Conservation (phyloP, 2,888 invertebrate genomes). For the Helleia helle region DNA sequence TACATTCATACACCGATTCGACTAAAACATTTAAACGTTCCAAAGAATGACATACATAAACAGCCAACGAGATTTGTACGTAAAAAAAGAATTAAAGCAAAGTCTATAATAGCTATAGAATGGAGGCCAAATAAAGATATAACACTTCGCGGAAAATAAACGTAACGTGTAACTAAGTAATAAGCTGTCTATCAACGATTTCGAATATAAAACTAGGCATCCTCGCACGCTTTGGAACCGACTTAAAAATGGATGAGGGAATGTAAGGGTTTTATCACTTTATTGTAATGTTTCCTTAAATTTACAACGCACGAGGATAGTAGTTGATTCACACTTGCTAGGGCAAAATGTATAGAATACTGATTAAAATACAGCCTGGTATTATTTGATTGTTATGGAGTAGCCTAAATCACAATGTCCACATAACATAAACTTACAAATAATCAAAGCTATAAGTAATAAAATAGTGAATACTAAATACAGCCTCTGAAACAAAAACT, state of each 20-base stretch:
- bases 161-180: background rate
- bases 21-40: background rate
- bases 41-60: background rate
- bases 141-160: background rate
- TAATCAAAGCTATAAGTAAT: too few species aligned
- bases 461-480: too few species aligned
- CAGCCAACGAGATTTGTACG: conserved; percentile 7
- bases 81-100: background rate
- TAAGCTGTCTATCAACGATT: background rate
- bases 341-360: background rate
- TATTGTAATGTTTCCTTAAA: too few species aligned
- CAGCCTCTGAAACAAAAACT: too few species aligned
- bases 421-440: too few species aligned
- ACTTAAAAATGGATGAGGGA: too few species aligned
- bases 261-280: too few species aligned
- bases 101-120: conserved; percentile 1
- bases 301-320: background rate
- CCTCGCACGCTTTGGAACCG: background rate
- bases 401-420: too few species aligned
- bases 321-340: background rate
- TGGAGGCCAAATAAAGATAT: conserved; percentile 1
- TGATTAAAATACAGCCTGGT: too few species aligned
- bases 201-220: background rate
- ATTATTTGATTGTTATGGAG: too few species aligned
- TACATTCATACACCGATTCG: background rate